Evolutionary conservation across 2,888 invertebrate species (phyloP).

Genomic region (Augochlorella aurata): DNA sequence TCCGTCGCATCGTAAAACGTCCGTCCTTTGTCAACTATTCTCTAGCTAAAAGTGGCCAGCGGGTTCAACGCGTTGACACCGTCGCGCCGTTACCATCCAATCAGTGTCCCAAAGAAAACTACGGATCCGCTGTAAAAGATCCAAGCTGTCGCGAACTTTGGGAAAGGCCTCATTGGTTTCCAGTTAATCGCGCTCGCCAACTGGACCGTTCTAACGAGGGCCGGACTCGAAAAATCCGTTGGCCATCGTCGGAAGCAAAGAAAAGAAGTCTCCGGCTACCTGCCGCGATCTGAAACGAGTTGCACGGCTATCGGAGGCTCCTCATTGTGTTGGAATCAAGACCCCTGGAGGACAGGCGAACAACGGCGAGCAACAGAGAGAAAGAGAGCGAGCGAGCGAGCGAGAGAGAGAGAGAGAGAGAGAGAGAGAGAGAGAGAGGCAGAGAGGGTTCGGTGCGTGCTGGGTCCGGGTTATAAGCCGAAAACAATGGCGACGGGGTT

Average conservation of each 20-base stretch:
- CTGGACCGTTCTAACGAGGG: slow-evolving; percentile 70
- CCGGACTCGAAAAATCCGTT: slow-evolving; percentile 43
- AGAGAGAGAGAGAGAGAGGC: neutral
- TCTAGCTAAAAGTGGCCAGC: no score
- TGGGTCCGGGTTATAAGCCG: slow-evolving; percentile 71
- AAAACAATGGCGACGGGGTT: slow-evolving; percentile 72
- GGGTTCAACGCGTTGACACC: no score
- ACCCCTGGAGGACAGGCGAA: slow-evolving; percentile 41
- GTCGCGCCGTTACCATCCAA: neutral
- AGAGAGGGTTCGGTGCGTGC: slow-evolving; percentile 51
- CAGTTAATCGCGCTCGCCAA: slow-evolving; percentile 71
- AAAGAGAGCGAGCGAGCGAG: neutral
- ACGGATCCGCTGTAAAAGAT: slow-evolving; percentile 34
- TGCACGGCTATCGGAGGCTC: slow-evolving; percentile 55
- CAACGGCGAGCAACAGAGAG: neutral
- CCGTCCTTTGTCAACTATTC: no score
- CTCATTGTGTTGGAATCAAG: slow-evolving; percentile 61
- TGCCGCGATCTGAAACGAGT: slow-evolving; percentile 29
- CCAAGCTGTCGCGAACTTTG: neutral
- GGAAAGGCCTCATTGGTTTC: slow-evolving; percentile 71
- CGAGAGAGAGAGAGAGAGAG: slow-evolving; percentile 15
- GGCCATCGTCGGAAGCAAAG: neutral
- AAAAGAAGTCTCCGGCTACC: neutral
- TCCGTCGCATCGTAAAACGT: no score
- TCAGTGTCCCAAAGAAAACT: slow-evolving; percentile 52